Conservation (phyloP, 2,797 vertebrate species). For the Otolemur crassicaudatus region DNA sequence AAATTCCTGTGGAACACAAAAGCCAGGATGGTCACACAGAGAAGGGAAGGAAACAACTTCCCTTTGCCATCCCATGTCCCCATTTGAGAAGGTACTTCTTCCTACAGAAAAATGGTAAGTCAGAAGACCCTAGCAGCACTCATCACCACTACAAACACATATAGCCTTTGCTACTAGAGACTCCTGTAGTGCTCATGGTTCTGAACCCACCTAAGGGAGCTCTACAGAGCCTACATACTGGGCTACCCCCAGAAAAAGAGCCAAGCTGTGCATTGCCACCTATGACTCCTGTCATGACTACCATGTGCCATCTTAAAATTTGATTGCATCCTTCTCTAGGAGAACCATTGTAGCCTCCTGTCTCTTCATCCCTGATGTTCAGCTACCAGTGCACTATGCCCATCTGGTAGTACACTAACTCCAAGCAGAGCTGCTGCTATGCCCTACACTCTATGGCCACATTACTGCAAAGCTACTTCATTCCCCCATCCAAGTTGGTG, state of each 20-base stretch:
- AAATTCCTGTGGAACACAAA: neutral
- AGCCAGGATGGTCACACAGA: neutral
- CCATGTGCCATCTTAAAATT: neutral
- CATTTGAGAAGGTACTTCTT: neutral
- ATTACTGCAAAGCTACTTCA: neutral
- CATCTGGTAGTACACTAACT: neutral
- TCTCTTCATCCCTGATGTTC: neutral
- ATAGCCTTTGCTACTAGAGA: neutral
- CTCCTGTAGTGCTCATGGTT: neutral
- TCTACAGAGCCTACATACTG: neutral
- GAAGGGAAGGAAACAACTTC: neutral
- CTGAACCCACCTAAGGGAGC: neutral
- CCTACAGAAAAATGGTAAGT: neutral
- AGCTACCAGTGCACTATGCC: neutral
- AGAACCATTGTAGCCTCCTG: neutral
- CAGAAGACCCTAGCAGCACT: neutral
- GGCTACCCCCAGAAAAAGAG: neutral
- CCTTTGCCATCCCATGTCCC: neutral
- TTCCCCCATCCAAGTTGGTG: neutral
- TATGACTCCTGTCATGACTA: neutral
- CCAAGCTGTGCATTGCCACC: neutral
- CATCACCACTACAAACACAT: neutral
- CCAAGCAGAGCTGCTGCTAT: neutral
- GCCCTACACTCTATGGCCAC: neutral
- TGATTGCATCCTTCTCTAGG: neutral